Conservation (phyloP, 2,888 invertebrate genomes). For the Acronicta aceris region DNA sequence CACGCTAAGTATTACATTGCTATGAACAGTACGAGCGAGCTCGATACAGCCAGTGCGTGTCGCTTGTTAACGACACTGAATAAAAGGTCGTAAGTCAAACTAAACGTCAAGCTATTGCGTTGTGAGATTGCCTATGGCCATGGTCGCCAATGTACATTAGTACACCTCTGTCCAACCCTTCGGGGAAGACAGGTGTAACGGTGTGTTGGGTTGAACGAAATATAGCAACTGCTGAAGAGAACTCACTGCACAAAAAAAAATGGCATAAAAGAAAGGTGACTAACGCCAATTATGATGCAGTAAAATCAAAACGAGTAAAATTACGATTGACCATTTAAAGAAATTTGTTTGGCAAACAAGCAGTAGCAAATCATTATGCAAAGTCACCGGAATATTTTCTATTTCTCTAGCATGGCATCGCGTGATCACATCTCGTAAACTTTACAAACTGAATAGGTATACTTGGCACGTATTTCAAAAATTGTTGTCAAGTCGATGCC, state of each 20-base stretch:
- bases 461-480: neutral
- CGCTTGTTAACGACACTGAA: no score
- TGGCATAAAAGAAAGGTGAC: neutral
- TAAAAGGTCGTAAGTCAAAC: no score
- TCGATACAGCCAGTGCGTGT: no score
- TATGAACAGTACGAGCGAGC: no score
- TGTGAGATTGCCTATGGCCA: no score
- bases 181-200: no score
- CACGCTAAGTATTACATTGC: no score
- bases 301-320: slow-evolving; percentile 1
- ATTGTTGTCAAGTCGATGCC: neutral
- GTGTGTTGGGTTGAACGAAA: neutral
- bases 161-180: no score
- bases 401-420: neutral
- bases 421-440: slow-evolving; percentile 4
- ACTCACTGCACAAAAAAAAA: neutral
- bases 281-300: slow-evolving; percentile 1
- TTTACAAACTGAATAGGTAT: neutral
- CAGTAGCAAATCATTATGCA: slow-evolving; percentile 7
- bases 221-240: neutral
- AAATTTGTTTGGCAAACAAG: neutral
- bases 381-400: slow-evolving; percentile 3
- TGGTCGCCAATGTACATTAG: no score
- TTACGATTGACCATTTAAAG: slow-evolving; percentile 2
- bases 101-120: no score